These are phyloP conservation scores for Rousettus leschenaultii DNA, from an alignment of 2,113 vertebrate species.

Conservation along the genomic window DNA sequence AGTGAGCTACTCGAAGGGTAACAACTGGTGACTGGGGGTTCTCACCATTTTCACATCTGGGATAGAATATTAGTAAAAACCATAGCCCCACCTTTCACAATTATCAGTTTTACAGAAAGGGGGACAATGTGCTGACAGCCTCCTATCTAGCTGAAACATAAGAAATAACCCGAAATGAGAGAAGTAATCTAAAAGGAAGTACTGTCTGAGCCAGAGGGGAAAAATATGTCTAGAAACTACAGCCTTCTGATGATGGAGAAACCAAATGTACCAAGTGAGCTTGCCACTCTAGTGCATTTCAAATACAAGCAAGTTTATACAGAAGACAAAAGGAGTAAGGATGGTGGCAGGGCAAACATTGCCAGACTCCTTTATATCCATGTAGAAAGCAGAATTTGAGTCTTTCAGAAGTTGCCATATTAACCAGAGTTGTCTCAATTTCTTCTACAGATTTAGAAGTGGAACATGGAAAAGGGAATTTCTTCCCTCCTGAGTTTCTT, in stretches of 20 bases:
- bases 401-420: not conserved
- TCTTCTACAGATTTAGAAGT: not conserved
- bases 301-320: not conserved
- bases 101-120: not conserved
- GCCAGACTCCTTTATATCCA: not conserved
- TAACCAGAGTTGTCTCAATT: not conserved
- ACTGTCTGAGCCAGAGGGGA: slow-evolving; percentile 36
- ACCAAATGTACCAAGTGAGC: slow-evolving; percentile 21
- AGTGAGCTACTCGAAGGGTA: not conserved
- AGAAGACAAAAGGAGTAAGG: not conserved
- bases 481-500: not conserved
- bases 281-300: not conserved
- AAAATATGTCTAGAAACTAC: slow-evolving; percentile 40
- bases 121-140: slow-evolving; percentile 44
- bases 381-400: not conserved
- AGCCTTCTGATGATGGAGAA: slow-evolving; percentile 43
- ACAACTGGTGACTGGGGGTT: not conserved
- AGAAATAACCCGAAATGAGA: slow-evolving; percentile 33
- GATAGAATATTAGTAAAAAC: slow-evolving; percentile 16
- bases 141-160: slow-evolving; percentile 52
- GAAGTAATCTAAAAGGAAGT: slow-evolving; percentile 47
- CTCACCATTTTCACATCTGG: not conserved
- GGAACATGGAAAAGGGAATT: not conserved
- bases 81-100: slow-evolving; percentile 35
- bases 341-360: not conserved